phyloP scores from a whole-genome alignment of 2,797 vertebrate genomes.

The Vespertilio murinus region DNA sequence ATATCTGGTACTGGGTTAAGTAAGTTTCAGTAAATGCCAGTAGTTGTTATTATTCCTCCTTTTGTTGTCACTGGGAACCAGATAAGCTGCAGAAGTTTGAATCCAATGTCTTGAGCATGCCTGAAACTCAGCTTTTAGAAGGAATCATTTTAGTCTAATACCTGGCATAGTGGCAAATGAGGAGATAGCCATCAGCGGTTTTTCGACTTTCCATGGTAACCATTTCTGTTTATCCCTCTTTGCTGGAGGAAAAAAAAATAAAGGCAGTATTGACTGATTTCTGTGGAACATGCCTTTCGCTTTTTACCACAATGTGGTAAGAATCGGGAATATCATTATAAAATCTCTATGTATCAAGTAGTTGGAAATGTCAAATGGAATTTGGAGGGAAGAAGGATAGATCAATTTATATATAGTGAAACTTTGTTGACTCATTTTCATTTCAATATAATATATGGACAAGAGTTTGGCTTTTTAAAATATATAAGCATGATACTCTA shows the following conservation, averaged over 20 bases:
- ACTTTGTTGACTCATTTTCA: constrained; percentile 9
- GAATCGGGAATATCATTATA: not conserved
- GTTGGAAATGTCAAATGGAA: not conserved
- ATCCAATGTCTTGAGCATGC: not conserved
- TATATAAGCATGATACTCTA: constrained; percentile 5
- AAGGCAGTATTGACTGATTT: not conserved
- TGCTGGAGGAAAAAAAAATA: constrained; percentile 50
- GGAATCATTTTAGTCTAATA: not conserved
- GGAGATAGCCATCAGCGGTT: constrained; percentile 31
- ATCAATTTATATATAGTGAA: constrained; percentile 18
- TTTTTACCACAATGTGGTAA: constrained; percentile 46
- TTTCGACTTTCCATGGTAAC: constrained; percentile 53
- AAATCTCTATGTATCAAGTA: constrained; percentile 34
- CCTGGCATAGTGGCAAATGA: not conserved
- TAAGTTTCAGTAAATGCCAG: not conserved
- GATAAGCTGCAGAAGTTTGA: not conserved
- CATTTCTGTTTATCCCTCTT: constrained; percentile 41
- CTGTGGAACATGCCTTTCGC: constrained; percentile 6
- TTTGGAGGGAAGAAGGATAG: not conserved
- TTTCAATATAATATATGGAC: constrained; percentile 7
- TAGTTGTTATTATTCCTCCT: not conserved
- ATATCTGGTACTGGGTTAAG: not conserved
- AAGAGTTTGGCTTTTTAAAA: constrained; percentile 42
- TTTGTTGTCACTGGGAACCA: not conserved
- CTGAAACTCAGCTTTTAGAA: not conserved